Conservation (phyloP, 2,797 vertebrate genomes). For the Sparidentex hasta region DNA sequence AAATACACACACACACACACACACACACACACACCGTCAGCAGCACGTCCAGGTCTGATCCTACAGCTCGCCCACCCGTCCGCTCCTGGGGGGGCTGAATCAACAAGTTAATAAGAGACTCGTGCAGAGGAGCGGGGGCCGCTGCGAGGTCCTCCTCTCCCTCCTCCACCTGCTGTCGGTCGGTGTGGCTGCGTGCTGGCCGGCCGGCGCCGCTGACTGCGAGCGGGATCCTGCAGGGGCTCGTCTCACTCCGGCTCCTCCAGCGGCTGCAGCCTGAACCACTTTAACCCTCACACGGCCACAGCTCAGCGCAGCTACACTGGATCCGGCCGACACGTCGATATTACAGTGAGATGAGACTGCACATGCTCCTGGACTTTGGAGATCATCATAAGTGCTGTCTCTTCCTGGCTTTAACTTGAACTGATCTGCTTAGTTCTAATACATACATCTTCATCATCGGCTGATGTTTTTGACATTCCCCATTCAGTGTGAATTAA, state of each 20-base stretch:
- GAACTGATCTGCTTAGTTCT: too few species aligned
- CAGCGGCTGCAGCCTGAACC: constrained; percentile 65
- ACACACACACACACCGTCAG: constrained; percentile 1
- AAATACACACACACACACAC: neutral
- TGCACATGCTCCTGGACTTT: too few species aligned
- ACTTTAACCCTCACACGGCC: constrained; percentile 78
- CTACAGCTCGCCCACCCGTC: neutral
- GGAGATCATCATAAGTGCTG: too few species aligned
- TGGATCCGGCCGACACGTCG: neutral
- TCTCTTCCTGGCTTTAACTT: too few species aligned
- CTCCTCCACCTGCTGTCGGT: constrained; percentile 43
- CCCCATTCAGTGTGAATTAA: too few species aligned
- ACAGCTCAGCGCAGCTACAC: neutral
- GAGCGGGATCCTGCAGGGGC: constrained; percentile 68
- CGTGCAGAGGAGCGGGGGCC: constrained; percentile 19
- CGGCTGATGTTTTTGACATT: too few species aligned
- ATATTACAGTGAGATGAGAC: too few species aligned
- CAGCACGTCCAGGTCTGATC: constrained; percentile 5
- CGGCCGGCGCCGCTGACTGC: constrained; percentile 57
- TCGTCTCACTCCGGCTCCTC: constrained; percentile 71
- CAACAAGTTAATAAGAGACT: constrained; percentile 79
- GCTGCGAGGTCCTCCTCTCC: constrained; percentile 16
- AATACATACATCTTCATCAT: too few species aligned
- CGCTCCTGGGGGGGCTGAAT: constrained; percentile 43
- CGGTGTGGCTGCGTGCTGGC: constrained; percentile 36